phyloP scores from a whole-genome alignment of 2,113 vertebrate species.

The Psammodynastes pulverulentus region DNA sequence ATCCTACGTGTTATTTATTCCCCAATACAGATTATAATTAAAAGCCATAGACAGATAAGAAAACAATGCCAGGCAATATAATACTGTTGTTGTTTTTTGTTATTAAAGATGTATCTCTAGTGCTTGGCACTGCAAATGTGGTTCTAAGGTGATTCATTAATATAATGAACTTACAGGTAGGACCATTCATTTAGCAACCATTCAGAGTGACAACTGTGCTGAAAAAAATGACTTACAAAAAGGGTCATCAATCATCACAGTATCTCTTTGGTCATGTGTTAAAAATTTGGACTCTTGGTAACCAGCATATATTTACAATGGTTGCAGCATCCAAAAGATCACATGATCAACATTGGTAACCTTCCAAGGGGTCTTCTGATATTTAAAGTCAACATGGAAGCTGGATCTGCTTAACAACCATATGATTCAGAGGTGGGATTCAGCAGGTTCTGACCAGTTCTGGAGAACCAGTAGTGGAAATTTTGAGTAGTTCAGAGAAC shows the following conservation, averaged over 20 bases:
- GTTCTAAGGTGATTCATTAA: background rate
- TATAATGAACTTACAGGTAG: background rate
- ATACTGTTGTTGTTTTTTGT: background rate
- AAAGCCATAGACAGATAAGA: background rate
- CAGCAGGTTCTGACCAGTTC: too few relatives aligned
- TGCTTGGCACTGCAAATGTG: background rate
- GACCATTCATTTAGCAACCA: background rate
- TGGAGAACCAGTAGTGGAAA: too few relatives aligned
- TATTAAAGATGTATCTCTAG: background rate
- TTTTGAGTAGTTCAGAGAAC: too few relatives aligned
- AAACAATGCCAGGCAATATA: background rate
- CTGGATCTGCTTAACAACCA: background rate
- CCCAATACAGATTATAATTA: background rate
- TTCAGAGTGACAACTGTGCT: background rate
- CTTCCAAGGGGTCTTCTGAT: background rate
- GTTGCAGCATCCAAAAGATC: background rate
- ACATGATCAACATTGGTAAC: background rate
- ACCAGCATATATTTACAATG: background rate
- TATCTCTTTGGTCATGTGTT: background rate
- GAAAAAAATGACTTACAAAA: background rate
- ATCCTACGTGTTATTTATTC: background rate
- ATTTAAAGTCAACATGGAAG: background rate
- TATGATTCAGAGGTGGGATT: too few relatives aligned
- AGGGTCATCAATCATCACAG: background rate
- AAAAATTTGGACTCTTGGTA: background rate